Evolutionary conservation across 1,140 invertebrate species (phyloP), one percentile per base, ranked within the genome.

Genomic region (Magallana gigas): DNA sequence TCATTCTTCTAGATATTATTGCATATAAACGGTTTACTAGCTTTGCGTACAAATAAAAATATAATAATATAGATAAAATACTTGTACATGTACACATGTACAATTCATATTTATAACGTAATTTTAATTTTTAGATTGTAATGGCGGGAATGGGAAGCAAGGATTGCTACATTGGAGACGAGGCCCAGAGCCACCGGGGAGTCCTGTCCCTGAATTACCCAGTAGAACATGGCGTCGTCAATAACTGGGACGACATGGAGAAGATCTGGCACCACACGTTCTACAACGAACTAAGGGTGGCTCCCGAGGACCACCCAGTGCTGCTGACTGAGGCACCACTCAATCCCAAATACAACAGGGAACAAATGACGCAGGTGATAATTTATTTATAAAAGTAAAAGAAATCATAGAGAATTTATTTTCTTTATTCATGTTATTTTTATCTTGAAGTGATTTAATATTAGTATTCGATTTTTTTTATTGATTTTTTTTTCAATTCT

Each of bases 221-320:
- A 23, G 94, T 95, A 85, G 94, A 95, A 90, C 95, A 95, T 90
- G 95, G 95, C 58, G 95, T 95, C 90, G 95, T 95, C 82, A 95
- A 94, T 80, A 95, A 95, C 92, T 95, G 95, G 95, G 95, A 95
- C 87, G 95, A 95, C 89, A 98, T 99, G 98, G 97, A 98, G 94
- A 98, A 98, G 95, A 98, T 98, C 94, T 98, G 97, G 97, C 98
- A 95, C 87, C 95, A 95, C 91, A 95, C 95, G 8, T 95, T 95
- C 92, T 95, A 94, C 92, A 98, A 98, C 95, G 97, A 98, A 94
- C 96, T 99, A 87, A 96, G 98, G 95, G 97, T 98, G 90, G 97
- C 98, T 87, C 98, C 98, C 57, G 98, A 98, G 95, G 97, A 98
- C 94, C 98, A 98, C 95, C 97, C 98, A 85, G 97, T 98, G 80